A percentile compares a stretch with the other conserved stretches of the same genome.
These are phyloP conservation scores for Pentalonia nigronervosa DNA, from an alignment of 1,140 invertebrate genomes.

Conservation along the genomic window DNA sequence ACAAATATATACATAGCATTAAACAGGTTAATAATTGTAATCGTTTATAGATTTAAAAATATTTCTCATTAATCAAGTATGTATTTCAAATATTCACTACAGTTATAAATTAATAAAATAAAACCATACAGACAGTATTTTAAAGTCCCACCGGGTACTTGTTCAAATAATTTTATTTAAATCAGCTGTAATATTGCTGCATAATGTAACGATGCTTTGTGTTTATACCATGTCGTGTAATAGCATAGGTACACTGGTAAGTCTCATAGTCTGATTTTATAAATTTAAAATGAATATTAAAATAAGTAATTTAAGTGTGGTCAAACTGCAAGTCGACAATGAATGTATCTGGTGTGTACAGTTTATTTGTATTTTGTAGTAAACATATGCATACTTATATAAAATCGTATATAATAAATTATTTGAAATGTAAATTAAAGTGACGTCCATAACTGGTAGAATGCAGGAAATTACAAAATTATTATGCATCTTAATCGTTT, in stretches of 20 bases:
- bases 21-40: conserved; percentile 9
- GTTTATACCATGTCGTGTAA: neutral
- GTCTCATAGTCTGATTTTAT: neutral
- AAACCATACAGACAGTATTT: neutral
- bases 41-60: neutral
- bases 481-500: neutral
- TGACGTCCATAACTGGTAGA: neutral
- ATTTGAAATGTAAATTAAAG: neutral
- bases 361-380: neutral
- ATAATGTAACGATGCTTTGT: neutral
- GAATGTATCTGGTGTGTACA: neutral
- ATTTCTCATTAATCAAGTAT: neutral
- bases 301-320: neutral
- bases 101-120: neutral
- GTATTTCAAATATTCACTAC: neutral
- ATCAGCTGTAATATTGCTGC: neutral
- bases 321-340: neutral
- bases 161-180: neutral
- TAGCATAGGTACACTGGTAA: neutral
- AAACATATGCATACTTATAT: neutral
- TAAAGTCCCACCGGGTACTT: neutral
- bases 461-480: neutral
- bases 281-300: neutral
- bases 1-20: neutral
- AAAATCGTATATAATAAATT: neutral